Conservation (phyloP, 2,797 vertebrate genomes). For the Gymnopithys bicolor region DNA sequence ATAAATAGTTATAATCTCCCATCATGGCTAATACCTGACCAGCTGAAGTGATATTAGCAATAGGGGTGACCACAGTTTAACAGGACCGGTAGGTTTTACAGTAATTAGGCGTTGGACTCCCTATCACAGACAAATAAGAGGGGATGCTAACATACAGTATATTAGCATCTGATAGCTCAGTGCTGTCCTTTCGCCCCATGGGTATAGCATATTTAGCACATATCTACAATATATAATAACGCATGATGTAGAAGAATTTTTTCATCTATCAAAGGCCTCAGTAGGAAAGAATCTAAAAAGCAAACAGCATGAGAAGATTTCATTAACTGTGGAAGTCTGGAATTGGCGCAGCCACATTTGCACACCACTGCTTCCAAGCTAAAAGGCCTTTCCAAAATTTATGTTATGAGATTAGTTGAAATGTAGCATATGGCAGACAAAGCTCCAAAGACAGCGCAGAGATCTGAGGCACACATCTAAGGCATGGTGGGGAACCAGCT, state of each 20-base stretch:
- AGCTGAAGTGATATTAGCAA: neutral
- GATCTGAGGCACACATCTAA: neutral
- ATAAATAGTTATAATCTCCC: neutral
- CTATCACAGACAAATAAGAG: neutral
- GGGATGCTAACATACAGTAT: neutral
- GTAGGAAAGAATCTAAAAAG: neutral
- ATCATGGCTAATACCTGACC: neutral
- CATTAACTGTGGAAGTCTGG: neutral
- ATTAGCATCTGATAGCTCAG: neutral
- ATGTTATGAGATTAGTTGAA: neutral
- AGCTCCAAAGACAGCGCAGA: neutral
- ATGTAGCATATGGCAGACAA: neutral
- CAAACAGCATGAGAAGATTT: neutral
- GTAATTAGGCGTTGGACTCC: neutral
- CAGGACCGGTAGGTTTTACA: neutral
- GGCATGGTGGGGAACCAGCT: neutral
- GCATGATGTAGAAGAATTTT: neutral
- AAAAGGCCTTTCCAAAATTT: neutral
- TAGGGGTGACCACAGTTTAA: neutral
- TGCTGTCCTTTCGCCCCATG: neutral
- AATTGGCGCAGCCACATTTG: neutral
- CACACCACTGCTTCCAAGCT: neutral
- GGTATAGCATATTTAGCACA: neutral
- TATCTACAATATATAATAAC: neutral
- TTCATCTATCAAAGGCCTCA: neutral